Base-by-base conservation (phyloP, 2,888 invertebrate genomes). In the Ectobius pallidus region DNA sequence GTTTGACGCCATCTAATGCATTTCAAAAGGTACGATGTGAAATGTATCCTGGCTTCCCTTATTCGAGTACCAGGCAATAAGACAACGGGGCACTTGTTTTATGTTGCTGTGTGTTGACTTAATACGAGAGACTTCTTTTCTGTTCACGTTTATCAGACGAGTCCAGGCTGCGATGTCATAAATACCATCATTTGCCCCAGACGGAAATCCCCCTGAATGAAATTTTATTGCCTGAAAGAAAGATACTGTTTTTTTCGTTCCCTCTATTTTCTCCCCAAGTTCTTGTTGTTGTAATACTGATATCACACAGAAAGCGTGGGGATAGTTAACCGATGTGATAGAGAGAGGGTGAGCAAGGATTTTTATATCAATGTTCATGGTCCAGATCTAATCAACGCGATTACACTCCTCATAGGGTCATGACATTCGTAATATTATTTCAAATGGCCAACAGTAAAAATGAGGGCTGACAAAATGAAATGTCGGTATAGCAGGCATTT, bases 211-310 rank as follows among this genome's bases (percentile, higher is more conserved):
- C 69, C 67, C 65, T 70, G 75, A 76, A 76, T 76, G 74, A 75
- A 76, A 74, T 76, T 76, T 76, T 76, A 76, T 76, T 76, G 76
- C 72, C 73, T 72, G 76, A 76, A 73, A 76, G 72, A 74, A 75
- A 74, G 74, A 73, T 73, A 73, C 65, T 27, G 65, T 46, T 65
- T 65, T 61, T 61, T 61, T 44, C 44, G 44, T 30, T 65, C 30
- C 65, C n/a, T 18, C 27, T 46, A 44, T 65, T 46, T 44, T 65
- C 25, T 44, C n/a, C 65, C 65, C 44, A 25, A 65, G 20, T 22
- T 63, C 42, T 63, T 63, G 32, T 18, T 34, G 18, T 63, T 63
- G 20, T 42, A 63, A 63, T 34, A 20, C 62, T 62, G 62, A 62
- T 65, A 65, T 65, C 65, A 42, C 65, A 65, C 62, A 22, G 39